Percentiles rank a stretch among this genome's conserved stretches.
phyloP scores from a whole-genome alignment of 2,113 vertebrate genomes.

The Eudorcas thomsonii region DNA sequence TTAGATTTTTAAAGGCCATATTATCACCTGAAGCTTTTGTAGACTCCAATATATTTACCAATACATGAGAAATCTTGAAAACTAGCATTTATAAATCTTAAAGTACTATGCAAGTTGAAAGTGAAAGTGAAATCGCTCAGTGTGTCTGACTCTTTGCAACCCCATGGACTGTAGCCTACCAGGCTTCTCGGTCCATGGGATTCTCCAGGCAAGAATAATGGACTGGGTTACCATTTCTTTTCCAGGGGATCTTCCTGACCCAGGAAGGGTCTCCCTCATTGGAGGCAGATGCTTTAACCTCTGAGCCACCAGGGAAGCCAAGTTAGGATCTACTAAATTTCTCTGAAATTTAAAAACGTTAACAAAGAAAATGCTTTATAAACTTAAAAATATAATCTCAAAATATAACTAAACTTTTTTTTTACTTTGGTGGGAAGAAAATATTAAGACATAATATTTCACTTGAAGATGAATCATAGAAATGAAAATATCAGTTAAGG shows the following conservation, averaged over 20 bases:
- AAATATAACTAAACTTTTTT: not conserved
- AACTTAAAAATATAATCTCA: not conserved
- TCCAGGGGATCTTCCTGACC: too few relatives aligned
- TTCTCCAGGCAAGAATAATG: too few relatives aligned
- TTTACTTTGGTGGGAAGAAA: not conserved
- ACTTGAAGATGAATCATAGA: not conserved
- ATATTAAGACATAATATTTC: not conserved
- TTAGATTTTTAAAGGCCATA: not conserved
- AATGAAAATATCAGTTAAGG: not conserved
- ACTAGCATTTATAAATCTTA: not conserved
- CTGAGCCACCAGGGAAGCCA: too few relatives aligned
- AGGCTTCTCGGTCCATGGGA: too few relatives aligned
- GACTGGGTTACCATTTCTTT: too few relatives aligned
- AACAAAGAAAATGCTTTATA: not conserved
- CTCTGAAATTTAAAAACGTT: not conserved
- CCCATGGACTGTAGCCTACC: too few relatives aligned
- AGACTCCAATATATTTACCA: not conserved
- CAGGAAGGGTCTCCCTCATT: too few relatives aligned
- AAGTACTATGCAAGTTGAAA: not conserved
- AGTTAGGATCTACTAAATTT: not conserved
- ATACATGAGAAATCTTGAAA: not conserved
- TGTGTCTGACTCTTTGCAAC: accelerated
- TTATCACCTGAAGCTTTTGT: not conserved
- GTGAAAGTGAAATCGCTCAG: too few relatives aligned
- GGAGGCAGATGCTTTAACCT: too few relatives aligned